Base-by-base conservation (phyloP, 2,888 invertebrate species). In the Campopleginae sp. region DNA sequence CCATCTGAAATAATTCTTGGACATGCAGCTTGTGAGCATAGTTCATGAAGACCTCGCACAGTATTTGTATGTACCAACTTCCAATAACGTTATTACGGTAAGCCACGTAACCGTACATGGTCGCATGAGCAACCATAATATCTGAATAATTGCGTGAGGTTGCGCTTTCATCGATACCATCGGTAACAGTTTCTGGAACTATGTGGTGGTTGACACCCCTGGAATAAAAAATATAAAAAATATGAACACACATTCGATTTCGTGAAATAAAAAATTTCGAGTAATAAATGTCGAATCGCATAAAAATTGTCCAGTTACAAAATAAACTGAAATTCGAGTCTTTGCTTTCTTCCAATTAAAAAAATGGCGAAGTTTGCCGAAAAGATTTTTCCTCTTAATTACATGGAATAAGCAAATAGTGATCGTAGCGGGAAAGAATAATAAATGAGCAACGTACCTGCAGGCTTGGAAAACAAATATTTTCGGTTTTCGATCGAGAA, bases 381-480 rank as follows among this genome's bases (percentile, higher is more conserved):
- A 8, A 38, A 10, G 38, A 8, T 38, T 38, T 38, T 38, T 5
- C 10, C 2, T 38, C 38, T 38, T 10, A 38, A 8, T 38, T 38
- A 1, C 38, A 7, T 8, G 17, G 14, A 61, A 19, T 31, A 0
- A n/a, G 1, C 0, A n/a, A n/a, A 48, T n/a, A 27, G 14, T 27
- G 5, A 27, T 58, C 14, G 1, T 14, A 27, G 12, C 27, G 14
- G 6, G 5, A 58, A 27, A 14, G 0, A 58, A 23, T 14, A 58
- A 27, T 27, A 27, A n/a, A 8, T n/a, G n/a, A 38, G 58, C 58
- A 33, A 76, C 76, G 17, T 14, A 91, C 92, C 95, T 94, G 90
- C 95, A 95, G 2, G 95, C 94, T 94, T 95, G 95, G 84, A 95
- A 94, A 85, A 95, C 94, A 88, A 95, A 95, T 51, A 95, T 86